phyloP scores from a whole-genome alignment of 92 coral and sea anemone species.

The Porites cylindrica region DNA sequence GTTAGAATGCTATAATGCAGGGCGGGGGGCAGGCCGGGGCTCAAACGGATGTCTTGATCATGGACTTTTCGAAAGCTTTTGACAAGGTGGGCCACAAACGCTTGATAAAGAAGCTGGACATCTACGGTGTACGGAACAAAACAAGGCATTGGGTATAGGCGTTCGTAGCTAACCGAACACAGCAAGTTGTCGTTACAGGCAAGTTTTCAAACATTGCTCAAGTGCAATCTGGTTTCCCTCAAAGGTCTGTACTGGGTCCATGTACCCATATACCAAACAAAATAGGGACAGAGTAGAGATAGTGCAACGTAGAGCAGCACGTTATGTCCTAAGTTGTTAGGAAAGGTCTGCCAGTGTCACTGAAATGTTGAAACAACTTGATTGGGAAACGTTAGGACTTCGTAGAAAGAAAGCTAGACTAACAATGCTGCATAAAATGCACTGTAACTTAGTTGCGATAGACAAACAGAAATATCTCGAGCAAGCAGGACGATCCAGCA shows the following conservation, averaged over 20 bases:
- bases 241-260: too few species aligned
- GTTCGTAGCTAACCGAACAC: too few species aligned
- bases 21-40: too few species aligned
- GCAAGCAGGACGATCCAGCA: neutral
- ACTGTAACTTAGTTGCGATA: neutral
- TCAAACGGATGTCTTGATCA: too few species aligned
- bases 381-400: neutral
- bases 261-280: neutral
- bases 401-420: neutral
- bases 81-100: too few species aligned
- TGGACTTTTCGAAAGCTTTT: too few species aligned
- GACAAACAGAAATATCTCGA: neutral
- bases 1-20: too few species aligned
- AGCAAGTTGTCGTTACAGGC: too few species aligned
- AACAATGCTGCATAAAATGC: constrained; percentile 1
- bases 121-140: too few species aligned
- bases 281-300: neutral
- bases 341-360: constrained; percentile 1
- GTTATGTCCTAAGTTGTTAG: neutral
- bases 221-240: too few species aligned
- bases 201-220: too few species aligned
- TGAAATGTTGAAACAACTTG: neutral
- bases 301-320: constrained; percentile 3
- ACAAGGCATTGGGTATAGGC: too few species aligned
- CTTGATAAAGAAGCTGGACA: neutral